Evolutionary conservation across 2,797 vertebrate species (phyloP).

Genomic region (Phataginus tricuspis): DNA sequence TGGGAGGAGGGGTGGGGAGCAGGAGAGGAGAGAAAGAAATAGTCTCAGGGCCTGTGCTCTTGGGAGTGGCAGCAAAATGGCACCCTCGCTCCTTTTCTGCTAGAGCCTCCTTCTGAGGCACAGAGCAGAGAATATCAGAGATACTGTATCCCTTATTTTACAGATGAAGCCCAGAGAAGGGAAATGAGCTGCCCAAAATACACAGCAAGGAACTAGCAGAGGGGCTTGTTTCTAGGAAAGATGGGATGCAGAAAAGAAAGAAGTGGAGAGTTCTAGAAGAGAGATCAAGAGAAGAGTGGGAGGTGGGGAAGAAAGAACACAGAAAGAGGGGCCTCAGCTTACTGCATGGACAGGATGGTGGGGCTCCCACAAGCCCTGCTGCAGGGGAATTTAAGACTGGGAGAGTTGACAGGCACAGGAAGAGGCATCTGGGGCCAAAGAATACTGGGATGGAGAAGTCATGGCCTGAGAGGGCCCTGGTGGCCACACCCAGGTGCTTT

Average conservation of each 20-base stretch:
- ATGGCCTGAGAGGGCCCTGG: constrained; percentile 42
- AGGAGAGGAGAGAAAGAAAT: constrained; percentile 53
- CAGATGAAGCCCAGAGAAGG: constrained; percentile 1
- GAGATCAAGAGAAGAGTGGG: not conserved
- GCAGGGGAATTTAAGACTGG: not conserved
- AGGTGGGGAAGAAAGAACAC: not conserved
- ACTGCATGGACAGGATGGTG: not conserved
- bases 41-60: not conserved
- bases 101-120: not conserved
- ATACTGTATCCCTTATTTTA: not conserved
- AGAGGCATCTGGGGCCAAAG: not conserved
- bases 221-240: not conserved
- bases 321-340: not conserved
- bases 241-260: not conserved
- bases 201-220: not conserved
- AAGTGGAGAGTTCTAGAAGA: constrained; percentile 14
- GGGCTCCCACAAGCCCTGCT: not conserved
- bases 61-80: not conserved
- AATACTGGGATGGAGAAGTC: not conserved
- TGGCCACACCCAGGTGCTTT: constrained; percentile 54
- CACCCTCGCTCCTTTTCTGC: not conserved
- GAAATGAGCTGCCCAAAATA: not conserved
- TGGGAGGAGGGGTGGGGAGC: not conserved
- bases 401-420: not conserved
- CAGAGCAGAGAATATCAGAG: not conserved